Evolutionary conservation across 37 sponge, comb jelly and placozoan genomes (phyloP), one percentile per base, ranked within the genome.

Genomic region (Diacarnus erythraeanus): DNA sequence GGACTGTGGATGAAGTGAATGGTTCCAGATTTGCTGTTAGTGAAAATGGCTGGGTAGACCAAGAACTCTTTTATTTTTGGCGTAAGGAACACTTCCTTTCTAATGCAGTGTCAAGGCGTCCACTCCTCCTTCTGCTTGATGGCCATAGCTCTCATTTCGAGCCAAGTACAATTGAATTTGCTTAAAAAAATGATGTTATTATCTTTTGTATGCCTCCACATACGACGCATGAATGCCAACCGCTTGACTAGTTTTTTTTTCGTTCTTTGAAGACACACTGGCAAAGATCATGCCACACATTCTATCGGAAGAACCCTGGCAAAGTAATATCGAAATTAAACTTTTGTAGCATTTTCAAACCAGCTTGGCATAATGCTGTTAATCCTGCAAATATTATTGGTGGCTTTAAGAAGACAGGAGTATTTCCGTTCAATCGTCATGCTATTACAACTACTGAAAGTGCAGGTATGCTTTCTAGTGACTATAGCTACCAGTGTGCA

Each of bases 201-300:
- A 81, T 82, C 36, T 73, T 88, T 2, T 88, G 83, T 59, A 42
- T 88, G n/a, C 83, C 88, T 57, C 88, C 83, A 15, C 69, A 87
- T 74, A 74, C 81, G 40, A 87, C 80, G 2, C 81, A 80, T 23
- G 42, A 61, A 1, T 25, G 58, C 1, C 87, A 87, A 38, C 81
- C 87, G 15, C 64, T 87, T 22, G 81, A 80, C 43, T 26, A 41
- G 66, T 61, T 68, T 31, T 35, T 73, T 65, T 87, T 80, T 67
- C 41, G 17, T 3, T 74, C 77, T 25, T 35, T 84, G 3, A 84
- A 84, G 66, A 20, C 63, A 3, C 69, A 77, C 1, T 84, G 85
- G 85, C 40, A 12, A 20, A 64, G 20, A 2, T 39, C 64, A 3
- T 84, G 85, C 33, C 85, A 76, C 21, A 60, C 72, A 4, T 75